Evolutionary conservation across 1,140 invertebrate genomes (phyloP), one percentile per base, ranked within the genome.

Genomic region (Leptinotarsa texana): DNA sequence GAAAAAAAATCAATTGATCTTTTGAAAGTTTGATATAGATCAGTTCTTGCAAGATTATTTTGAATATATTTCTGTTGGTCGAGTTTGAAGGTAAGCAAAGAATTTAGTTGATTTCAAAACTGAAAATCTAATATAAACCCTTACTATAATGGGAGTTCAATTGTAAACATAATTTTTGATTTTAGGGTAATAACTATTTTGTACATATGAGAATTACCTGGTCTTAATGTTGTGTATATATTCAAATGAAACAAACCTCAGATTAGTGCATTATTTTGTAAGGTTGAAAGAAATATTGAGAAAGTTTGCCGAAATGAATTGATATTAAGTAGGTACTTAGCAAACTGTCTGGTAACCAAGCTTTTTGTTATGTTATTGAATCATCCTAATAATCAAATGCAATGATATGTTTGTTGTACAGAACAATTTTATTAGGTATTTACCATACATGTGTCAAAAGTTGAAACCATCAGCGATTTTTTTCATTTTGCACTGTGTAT

Each of bases 201-300:
- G 77, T 78, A 78, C 48, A 78, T 78, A 78, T 73, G 18, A 69
- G 3, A 68, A 74, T 62, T 65, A 70, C 66, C 62, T 74, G 74
- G 71, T 78, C 72, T 78, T 74, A 78, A 78, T 78, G 77, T 78
- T 78, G 77, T 78, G 74, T 75, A 78, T 75, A 74, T 74, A 74
- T 74, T 75, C 69, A 70, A 75, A 72, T 71, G 66, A 75, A 63
- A 76, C 73, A 57, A 78, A 78, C 77, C 77, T 78, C 77, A 75
- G 66, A 75, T 73, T 78, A 78, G 77, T 78, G 77, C 77, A 75
- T 78, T 78, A 78, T 78, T 78, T 78, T 75, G 67, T 78, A 78
- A 78, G 69, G 49, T 21, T 48, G n/a, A 67, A 67, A 48, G 48
- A 73, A 49, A 73, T 49, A 66, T 65, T 63, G 33, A 42, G 33